Conservation (phyloP, 2,888 invertebrate genomes). For the Syrista parreyssii region DNA sequence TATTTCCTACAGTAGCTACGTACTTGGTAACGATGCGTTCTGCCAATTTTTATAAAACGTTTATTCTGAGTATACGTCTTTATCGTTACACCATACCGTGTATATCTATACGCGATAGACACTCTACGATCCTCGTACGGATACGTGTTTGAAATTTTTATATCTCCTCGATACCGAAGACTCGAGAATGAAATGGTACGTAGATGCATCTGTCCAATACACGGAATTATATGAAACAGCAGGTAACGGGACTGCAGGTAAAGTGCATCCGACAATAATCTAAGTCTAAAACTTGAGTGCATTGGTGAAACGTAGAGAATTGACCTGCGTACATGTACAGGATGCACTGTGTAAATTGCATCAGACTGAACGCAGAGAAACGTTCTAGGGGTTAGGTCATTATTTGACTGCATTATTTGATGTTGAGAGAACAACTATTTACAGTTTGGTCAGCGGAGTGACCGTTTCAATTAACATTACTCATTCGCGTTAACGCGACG, state of each 20-base stretch:
- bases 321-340: background rate
- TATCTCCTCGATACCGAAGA: background rate
- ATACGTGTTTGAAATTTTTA: background rate
- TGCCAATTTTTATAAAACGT: background rate
- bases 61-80: background rate
- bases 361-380: background rate
- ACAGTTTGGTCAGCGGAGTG: constrained; percentile 14
- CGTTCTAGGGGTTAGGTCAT: background rate
- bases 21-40: background rate
- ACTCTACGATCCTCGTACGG: background rate
- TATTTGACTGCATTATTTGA: constrained; percentile 24
- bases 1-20: background rate
- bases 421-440: constrained; percentile 27
- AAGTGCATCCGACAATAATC: background rate
- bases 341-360: background rate
- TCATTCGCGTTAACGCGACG: constrained; percentile 8
- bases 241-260: background rate
- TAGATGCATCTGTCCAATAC: too few species aligned
- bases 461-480: constrained; percentile 34
- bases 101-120: background rate
- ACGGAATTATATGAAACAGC: too few species aligned
- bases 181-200: background rate
- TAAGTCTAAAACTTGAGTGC: background rate
- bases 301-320: background rate
- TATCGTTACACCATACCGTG: background rate